A percentile compares a stretch with the other conserved stretches of the same genome.
Evolutionary conservation across 1,140 invertebrate species (phyloP).

Genomic region (Drosophila navojoa): DNA sequence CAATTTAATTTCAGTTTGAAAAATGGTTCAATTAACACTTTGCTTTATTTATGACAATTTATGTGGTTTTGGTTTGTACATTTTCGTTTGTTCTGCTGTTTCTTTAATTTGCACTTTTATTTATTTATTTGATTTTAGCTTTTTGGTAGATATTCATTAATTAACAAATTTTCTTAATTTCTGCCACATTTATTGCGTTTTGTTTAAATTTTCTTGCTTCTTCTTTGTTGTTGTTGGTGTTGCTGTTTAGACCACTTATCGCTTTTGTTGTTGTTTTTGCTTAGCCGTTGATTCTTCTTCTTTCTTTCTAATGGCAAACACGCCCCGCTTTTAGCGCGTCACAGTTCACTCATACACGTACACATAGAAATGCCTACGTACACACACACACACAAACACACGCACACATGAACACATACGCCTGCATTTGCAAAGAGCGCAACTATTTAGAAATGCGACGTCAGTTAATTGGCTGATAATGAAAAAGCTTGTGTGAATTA

Average conservation of each 20-base stretch:
- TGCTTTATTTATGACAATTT: conserved; percentile 21
- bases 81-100: conserved; percentile 12
- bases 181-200: conserved; percentile 9
- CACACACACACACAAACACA: neutral
- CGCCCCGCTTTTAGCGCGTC: conserved; percentile 67
- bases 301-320: conserved; percentile 50
- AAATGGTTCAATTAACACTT: conserved; percentile 40
- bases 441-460: conserved; percentile 29
- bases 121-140: conserved; percentile 3
- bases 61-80: conserved; percentile 18
- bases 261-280: conserved; percentile 28
- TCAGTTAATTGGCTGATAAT: conserved; percentile 39
- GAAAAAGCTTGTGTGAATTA: conserved; percentile 17
- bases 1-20: conserved; percentile 13
- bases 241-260: conserved; percentile 18
- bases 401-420: neutral
- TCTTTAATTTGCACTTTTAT: conserved; percentile 43
- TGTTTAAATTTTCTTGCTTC: conserved; percentile 14
- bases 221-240: neutral
- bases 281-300: neutral
- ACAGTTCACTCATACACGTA: conserved; percentile 32
- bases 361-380: neutral
- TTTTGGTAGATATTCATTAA: conserved; percentile 34
- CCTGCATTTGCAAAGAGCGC: neutral
- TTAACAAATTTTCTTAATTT: conserved; percentile 25